These are phyloP conservation scores for Pogonophryne albipinna DNA, from an alignment of 2,797 vertebrate species.

Conservation along the genomic window DNA sequence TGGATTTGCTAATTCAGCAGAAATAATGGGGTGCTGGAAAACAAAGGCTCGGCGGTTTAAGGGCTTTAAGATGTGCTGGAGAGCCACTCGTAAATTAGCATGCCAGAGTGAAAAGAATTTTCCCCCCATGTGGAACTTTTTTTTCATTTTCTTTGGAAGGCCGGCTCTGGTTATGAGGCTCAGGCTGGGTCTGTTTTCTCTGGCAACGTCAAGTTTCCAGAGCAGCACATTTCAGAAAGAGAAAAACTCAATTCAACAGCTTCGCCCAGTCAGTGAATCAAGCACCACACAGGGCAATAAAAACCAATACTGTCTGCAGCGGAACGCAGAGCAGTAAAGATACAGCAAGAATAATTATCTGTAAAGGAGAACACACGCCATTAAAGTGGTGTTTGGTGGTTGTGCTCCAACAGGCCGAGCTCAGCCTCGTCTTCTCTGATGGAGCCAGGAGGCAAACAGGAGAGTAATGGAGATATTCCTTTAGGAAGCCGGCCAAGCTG, in stretches of 20 bases:
- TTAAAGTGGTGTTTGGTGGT: constrained; percentile 21
- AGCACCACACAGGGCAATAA: constrained; percentile 24
- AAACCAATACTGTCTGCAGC: constrained; percentile 18
- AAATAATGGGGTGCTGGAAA: constrained; percentile 92
- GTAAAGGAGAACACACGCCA: constrained; percentile 46
- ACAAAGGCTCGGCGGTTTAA: constrained; percentile 88
- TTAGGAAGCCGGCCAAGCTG: constrained; percentile 33
- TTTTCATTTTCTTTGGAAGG: constrained; percentile 81
- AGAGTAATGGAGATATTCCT: constrained; percentile 43
- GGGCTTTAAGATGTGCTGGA: constrained; percentile 93
- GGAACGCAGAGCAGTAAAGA: constrained; percentile 26
- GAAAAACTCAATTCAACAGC: constrained; percentile 57
- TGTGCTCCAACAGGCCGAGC: constrained; percentile 15
- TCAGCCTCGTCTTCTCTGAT: constrained; percentile 16
- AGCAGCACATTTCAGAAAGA: constrained; percentile 72
- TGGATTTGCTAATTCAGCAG: constrained; percentile 95
- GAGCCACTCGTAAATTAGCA: constrained; percentile 94
- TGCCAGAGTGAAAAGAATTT: constrained; percentile 87
- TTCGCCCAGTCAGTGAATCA: constrained; percentile 32
- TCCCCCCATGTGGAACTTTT: constrained; percentile 87
- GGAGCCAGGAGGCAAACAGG: constrained; percentile 40
- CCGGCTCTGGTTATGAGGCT: constrained; percentile 71
- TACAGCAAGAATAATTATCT: constrained; percentile 50
- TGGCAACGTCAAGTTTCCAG: constrained; percentile 81
- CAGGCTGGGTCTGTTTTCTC: constrained; percentile 79